Conservation (phyloP, 2,797 vertebrate genomes). For the Alfaro cultratus region DNA sequence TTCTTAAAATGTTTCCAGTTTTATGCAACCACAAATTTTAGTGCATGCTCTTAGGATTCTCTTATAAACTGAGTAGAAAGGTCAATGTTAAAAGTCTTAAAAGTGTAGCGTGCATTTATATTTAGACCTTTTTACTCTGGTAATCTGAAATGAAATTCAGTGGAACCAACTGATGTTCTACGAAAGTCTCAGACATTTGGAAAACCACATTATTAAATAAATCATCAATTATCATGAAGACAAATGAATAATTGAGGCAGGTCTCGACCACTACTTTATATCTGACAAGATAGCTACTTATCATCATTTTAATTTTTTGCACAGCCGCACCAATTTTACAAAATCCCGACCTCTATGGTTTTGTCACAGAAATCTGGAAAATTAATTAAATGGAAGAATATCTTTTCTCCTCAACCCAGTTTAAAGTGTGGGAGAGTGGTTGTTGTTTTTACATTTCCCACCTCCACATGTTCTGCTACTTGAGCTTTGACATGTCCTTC, state of each 20-base stretch:
- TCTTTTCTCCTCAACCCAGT: neutral
- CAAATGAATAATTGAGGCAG: neutral
- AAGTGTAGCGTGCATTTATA: neutral
- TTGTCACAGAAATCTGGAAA: neutral
- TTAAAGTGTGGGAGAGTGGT: neutral
- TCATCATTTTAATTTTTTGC: too few species aligned
- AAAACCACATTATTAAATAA: neutral
- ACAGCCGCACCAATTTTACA: too few species aligned
- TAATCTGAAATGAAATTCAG: neutral
- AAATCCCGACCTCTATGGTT: too few species aligned
- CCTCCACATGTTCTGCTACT: slow-evolving; percentile 20
- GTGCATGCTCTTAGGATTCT: neutral
- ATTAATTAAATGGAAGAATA: neutral
- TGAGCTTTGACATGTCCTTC: neutral
- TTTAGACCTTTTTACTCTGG: neutral
- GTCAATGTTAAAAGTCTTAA: neutral
- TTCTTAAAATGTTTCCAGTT: neutral
- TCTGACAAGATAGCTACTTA: too few species aligned
- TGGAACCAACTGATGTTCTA: neutral
- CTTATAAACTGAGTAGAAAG: neutral
- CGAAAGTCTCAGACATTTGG: neutral
- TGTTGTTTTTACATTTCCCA: neutral
- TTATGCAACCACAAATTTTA: neutral
- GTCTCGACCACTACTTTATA: neutral
- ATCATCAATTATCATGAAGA: neutral